Evolutionary conservation across 2,888 invertebrate species (phyloP).

Genomic region (Zelleria hepariella): DNA sequence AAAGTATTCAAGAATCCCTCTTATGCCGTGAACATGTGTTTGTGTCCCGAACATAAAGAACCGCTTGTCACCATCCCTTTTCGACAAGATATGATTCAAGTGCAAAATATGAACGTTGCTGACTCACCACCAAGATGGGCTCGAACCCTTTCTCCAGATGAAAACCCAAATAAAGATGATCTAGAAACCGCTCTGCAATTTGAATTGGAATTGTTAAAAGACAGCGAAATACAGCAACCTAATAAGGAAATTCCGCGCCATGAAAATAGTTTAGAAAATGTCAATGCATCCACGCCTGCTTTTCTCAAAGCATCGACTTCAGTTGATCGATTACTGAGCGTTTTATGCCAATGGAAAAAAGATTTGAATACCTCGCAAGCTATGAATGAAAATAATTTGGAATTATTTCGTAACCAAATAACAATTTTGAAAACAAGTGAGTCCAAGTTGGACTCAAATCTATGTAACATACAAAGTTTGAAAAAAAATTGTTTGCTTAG

Average conservation of each 20-base stretch:
- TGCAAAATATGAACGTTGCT: background rate
- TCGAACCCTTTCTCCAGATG: background rate
- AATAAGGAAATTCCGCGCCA: background rate
- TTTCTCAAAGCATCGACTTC: conserved; percentile 34
- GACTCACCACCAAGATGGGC: background rate
- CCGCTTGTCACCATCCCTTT: background rate
- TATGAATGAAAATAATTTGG: background rate
- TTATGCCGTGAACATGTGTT: background rate
- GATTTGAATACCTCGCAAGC: conserved; percentile 11
- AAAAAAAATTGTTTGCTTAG: background rate
- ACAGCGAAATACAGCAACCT: background rate
- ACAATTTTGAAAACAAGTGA: background rate
- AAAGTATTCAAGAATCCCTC: background rate
- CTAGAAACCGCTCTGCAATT: background rate
- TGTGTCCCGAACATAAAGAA: background rate
- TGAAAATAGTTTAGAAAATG: background rate
- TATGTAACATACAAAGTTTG: background rate
- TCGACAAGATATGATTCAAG: background rate
- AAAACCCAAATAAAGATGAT: background rate
- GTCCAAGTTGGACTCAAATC: background rate
- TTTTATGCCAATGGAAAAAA: conserved; percentile 34
- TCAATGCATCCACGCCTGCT: background rate
- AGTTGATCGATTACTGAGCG: conserved; percentile 43
- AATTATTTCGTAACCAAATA: background rate
- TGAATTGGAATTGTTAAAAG: background rate